Evolutionary conservation across 1,140 invertebrate species (phyloP).

Genomic region (Chrysomallon squamiferum): DNA sequence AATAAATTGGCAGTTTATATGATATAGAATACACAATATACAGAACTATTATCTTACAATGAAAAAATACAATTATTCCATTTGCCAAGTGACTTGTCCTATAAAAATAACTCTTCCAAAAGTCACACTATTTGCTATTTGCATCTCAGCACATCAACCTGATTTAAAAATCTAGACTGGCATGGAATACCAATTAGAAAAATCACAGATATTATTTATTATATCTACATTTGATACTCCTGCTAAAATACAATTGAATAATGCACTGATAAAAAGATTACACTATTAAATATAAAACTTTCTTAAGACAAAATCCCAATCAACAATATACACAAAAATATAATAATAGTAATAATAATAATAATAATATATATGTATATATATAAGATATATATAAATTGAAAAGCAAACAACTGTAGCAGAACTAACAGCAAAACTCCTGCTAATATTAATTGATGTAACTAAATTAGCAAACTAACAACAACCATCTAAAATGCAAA

Average conservation of each 20-base stretch:
- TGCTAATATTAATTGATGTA: background rate
- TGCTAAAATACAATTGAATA: constrained; percentile 5
- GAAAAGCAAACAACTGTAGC: constrained; percentile 1
- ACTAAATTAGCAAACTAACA: background rate
- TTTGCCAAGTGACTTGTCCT: background rate
- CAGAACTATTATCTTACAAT: background rate
- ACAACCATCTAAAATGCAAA: constrained; percentile 4
- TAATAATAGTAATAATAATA: background rate
- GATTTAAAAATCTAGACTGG: background rate
- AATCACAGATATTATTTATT: constrained; percentile 5
- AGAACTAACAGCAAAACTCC: background rate
- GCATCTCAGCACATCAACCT: background rate
- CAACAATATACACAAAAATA: constrained; percentile 6
- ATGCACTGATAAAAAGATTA: constrained; percentile 6
- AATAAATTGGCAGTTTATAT: constrained; percentile 1
- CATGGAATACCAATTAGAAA: background rate
- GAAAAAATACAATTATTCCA: constrained; percentile 7
- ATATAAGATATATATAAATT: background rate
- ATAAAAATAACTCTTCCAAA: constrained; percentile 6
- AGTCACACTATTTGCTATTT: constrained; percentile 4
- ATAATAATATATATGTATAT: background rate
- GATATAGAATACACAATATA: background rate
- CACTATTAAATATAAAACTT: constrained; percentile 5
- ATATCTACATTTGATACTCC: constrained; percentile 1
- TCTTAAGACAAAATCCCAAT: constrained; percentile 7